A percentile compares a stretch with the other conserved stretches of the same genome.
These are phyloP conservation scores for Autographa pulchrina DNA, from an alignment of 2,888 invertebrate species.

Conservation along the genomic window DNA sequence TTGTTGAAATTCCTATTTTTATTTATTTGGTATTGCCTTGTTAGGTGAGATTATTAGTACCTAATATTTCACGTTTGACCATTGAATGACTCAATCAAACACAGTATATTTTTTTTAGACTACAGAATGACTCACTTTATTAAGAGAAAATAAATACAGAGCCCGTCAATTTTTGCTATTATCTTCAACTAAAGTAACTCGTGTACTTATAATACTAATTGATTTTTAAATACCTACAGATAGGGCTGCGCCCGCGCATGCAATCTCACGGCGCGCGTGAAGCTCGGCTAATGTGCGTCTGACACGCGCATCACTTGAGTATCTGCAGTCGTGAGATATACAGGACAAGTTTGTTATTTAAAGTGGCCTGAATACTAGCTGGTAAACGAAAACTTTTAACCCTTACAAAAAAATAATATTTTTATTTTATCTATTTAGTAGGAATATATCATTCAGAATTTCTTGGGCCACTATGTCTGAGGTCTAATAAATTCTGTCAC, in stretches of 20 bases:
- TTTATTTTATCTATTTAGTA: no score
- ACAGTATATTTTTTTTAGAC: neutral
- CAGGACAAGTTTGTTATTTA: neutral
- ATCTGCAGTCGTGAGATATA: neutral
- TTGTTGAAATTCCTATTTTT: neutral
- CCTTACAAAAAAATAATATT: no score
- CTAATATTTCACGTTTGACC: neutral
- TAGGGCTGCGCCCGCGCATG: conserved; percentile 3
- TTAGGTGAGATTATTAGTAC: conserved; percentile 1
- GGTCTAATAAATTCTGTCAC: no score
- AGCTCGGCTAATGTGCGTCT: conserved; percentile 15
- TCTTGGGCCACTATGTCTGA: no score
- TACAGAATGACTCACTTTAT: neutral
- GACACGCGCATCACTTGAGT: conserved; percentile 29
- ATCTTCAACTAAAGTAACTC: neutral
- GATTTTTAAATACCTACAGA: neutral
- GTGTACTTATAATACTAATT: neutral
- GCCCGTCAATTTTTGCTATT: neutral
- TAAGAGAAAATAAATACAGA: no score
- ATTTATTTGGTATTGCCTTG: neutral
- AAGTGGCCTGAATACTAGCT: neutral
- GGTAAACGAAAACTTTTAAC: no score
- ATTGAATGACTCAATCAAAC: conserved; percentile 4
- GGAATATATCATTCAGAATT: no score
- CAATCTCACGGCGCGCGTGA: conserved; percentile 7